Evolutionary conservation across 2,888 invertebrate genomes (phyloP).

Genomic region (Chydorus sphaericus): DNA sequence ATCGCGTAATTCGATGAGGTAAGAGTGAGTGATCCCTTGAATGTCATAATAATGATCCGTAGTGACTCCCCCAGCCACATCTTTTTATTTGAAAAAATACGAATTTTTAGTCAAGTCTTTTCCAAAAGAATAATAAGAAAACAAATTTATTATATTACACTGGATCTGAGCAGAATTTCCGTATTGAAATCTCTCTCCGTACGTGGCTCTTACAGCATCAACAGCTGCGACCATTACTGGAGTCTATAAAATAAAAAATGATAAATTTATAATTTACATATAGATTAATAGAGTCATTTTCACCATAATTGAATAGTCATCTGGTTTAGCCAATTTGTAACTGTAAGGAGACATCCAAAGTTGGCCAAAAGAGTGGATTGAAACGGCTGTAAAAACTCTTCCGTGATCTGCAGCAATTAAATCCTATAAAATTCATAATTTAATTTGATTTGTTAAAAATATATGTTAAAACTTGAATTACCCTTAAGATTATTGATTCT

Average conservation of each 20-base stretch:
- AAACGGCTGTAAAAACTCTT: conserved; percentile 26
- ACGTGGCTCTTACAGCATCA: conserved; percentile 14
- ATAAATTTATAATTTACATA: neutral
- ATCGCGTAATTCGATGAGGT: conserved; percentile 13
- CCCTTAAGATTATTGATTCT: conserved; percentile 26
- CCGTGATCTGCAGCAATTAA: conserved; percentile 6
- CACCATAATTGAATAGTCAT: conserved; percentile 24
- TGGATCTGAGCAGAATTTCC: conserved; percentile 11
- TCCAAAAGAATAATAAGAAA: no score
- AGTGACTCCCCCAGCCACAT: conserved; percentile 11
- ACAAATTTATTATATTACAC: no score
- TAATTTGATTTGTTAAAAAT: neutral
- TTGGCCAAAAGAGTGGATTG: conserved; percentile 32
- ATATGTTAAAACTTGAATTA: neutral
- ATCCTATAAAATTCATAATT: neutral
- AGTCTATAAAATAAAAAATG: neutral
- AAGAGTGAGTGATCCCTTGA: conserved; percentile 9
- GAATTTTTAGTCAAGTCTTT: no score
- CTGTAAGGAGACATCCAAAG: conserved; percentile 31
- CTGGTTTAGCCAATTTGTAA: conserved; percentile 25
- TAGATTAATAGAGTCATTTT: neutral
- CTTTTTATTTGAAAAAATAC: no score
- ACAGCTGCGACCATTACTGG: conserved; percentile 15
- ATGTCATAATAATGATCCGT: conserved; percentile 12
- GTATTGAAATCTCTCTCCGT: conserved; percentile 5